Conservation (phyloP, 1,140 invertebrate genomes). For the Archivesica marissinica region DNA sequence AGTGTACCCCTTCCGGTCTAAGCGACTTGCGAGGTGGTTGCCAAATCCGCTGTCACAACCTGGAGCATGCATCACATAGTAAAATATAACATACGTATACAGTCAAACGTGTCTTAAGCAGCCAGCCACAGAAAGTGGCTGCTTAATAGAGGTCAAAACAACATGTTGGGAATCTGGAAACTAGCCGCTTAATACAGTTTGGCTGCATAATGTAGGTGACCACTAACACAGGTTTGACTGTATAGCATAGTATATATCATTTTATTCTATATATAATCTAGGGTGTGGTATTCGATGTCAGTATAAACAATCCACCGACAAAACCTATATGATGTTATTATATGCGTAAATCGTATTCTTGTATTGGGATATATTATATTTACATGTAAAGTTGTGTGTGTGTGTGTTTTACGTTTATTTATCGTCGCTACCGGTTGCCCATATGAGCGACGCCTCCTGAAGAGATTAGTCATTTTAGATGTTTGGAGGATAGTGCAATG, state of each 20-base stretch:
- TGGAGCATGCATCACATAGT: conserved; percentile 56
- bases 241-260: neutral
- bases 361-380: too few species aligned
- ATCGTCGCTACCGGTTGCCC: too few species aligned
- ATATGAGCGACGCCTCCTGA: too few species aligned
- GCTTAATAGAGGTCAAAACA: neutral
- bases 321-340: too few species aligned
- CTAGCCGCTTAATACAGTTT: neutral
- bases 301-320: too few species aligned
- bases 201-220: neutral
- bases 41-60: conserved; percentile 82
- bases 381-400: too few species aligned
- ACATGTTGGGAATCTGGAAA: neutral
- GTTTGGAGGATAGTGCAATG: too few species aligned
- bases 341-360: too few species aligned
- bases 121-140: neutral
- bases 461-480: too few species aligned
- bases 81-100: neutral
- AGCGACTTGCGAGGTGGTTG: conserved; percentile 80
- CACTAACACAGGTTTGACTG: neutral
- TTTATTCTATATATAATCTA: too few species aligned
- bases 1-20: conserved; percentile 82
- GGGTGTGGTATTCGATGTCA: too few species aligned
- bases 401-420: too few species aligned
- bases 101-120: neutral